phyloP scores from a whole-genome alignment of 1,140 invertebrate species.

The Trichonephila inaurata region DNA sequence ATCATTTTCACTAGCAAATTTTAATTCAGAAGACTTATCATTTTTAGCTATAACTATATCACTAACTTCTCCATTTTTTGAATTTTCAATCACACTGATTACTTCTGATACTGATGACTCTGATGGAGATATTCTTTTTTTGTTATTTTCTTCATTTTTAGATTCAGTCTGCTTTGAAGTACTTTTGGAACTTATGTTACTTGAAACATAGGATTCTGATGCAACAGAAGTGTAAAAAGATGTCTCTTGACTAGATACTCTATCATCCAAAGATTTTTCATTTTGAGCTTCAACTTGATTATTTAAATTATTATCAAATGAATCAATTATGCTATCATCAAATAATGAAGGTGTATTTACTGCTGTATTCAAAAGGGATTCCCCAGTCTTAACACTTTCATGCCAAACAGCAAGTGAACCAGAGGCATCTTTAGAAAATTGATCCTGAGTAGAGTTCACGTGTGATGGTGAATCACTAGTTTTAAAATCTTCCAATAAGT shows the following conservation, averaged over 20 bases:
- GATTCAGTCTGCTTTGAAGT: neutral
- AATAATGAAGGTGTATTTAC: neutral
- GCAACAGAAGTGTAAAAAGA: neutral
- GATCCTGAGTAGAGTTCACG: neutral
- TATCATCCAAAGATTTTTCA: neutral
- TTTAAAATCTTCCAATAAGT: neutral
- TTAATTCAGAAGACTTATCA: neutral
- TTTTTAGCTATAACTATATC: neutral
- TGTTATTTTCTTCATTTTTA: neutral
- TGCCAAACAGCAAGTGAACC: neutral
- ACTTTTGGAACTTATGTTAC: neutral
- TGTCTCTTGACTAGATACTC: neutral
- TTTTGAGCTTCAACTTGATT: neutral
- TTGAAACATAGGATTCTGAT: neutral
- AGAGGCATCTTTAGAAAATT: neutral
- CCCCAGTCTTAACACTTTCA: neutral
- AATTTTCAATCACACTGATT: constrained; percentile 45
- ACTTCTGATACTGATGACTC: constrained; percentile 56
- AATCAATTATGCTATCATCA: neutral
- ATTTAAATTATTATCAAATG: neutral
- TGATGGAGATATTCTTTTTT: constrained; percentile 25
- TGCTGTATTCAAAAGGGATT: neutral
- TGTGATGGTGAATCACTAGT: neutral
- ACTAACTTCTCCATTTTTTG: constrained; percentile 8
- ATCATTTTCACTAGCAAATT: neutral